Evolutionary conservation across 2,888 invertebrate species (phyloP).

Genomic region (Pachymerium ferrugineum): DNA sequence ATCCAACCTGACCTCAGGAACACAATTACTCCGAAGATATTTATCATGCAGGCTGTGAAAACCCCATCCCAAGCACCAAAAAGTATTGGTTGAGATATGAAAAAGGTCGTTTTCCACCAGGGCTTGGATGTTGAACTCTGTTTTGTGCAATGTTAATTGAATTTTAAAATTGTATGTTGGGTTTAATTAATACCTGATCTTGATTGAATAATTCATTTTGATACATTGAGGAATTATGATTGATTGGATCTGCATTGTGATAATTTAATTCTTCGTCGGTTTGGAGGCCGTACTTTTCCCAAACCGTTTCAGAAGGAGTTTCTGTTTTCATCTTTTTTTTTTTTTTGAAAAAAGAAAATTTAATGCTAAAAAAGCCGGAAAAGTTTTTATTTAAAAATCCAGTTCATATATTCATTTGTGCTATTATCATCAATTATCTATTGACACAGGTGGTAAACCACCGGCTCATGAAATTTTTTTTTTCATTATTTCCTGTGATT

Average conservation of each 20-base stretch:
- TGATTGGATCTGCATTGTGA: neutral
- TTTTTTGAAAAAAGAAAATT: neutral
- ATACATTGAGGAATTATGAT: neutral
- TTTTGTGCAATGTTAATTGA: too few species aligned
- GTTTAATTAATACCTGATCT: neutral
- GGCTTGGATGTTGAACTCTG: slow-evolving; percentile 53
- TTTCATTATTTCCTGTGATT: too few species aligned
- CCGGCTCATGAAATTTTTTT: too few species aligned
- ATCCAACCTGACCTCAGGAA: slow-evolving; percentile 97
- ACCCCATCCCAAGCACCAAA: slow-evolving; percentile 99
- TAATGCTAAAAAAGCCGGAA: too few species aligned
- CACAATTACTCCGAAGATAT: slow-evolving; percentile 95
- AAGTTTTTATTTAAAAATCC: too few species aligned
- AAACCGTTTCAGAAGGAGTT: neutral
- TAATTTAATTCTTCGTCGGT: neutral
- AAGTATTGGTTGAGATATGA: slow-evolving; percentile 88
- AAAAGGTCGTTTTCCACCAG: slow-evolving; percentile 97
- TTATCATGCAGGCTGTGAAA: slow-evolving; percentile 93
- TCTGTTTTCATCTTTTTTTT: neutral
- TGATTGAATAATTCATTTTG: neutral
- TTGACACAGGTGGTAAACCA: neutral
- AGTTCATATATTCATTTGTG: too few species aligned
- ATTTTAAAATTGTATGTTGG: neutral
- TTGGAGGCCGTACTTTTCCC: neutral
- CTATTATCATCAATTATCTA: too few species aligned